Conservation (phyloP, 1,140 invertebrate genomes). For the Lasioglossum albipes region DNA sequence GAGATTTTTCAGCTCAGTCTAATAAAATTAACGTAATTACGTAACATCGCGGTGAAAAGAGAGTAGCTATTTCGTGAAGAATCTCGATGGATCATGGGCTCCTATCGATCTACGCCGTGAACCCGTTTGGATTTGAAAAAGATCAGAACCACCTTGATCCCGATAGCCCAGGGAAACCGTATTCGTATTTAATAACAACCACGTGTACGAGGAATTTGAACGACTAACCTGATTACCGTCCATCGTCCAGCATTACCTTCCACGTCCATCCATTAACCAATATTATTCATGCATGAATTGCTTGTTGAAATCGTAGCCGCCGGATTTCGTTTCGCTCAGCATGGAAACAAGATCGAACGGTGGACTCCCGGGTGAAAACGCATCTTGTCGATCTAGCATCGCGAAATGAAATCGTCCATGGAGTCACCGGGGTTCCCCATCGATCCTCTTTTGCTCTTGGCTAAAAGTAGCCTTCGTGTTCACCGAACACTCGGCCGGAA, state of each 20-base stretch:
- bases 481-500: neutral
- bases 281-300: slow-evolving; percentile 22
- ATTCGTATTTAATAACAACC: slow-evolving; percentile 39
- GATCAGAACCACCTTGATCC: slow-evolving; percentile 24
- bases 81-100: too few relatives aligned
- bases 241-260: slow-evolving; percentile 13
- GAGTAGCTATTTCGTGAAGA: too few relatives aligned
- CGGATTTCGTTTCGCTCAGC: slow-evolving; percentile 29
- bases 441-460: neutral
- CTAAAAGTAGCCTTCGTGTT: neutral
- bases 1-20: too few relatives aligned
- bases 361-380: slow-evolving; percentile 2
- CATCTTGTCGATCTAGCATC: too few relatives aligned
- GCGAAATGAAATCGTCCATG: slow-evolving; percentile 14
- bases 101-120: neutral
- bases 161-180: slow-evolving; percentile 31
- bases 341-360: slow-evolving; percentile 22
- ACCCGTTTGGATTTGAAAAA: slow-evolving; percentile 13
- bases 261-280: neutral
- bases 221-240: slow-evolving; percentile 41
- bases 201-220: slow-evolving; percentile 20
- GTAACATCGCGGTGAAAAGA: too few relatives aligned
- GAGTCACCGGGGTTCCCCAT: neutral
- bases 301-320: slow-evolving; percentile 17
- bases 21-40: too few relatives aligned